A percentile compares a stretch with the other conserved stretches of the same genome.
phyloP scores from a whole-genome alignment of 2,888 invertebrate genomes.

The Andrena bucephala region DNA sequence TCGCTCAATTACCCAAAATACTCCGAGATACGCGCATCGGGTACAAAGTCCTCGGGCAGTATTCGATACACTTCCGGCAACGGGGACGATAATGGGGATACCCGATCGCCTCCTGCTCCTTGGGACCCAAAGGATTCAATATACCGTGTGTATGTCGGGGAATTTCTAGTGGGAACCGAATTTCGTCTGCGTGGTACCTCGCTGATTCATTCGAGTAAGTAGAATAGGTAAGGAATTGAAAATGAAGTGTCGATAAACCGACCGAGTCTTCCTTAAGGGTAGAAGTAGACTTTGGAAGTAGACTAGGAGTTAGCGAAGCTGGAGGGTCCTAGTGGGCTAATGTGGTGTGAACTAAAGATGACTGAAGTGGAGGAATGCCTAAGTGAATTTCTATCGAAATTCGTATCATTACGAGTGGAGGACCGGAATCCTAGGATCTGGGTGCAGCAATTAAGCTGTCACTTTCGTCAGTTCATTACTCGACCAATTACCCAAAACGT shows the following conservation, averaged over 20 bases:
- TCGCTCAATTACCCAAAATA: constrained; percentile 74
- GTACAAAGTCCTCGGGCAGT: constrained; percentile 46
- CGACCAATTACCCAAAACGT: constrained; percentile 53
- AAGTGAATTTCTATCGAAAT: not conserved
- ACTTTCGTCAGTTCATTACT: constrained; percentile 15
- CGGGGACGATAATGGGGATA: constrained; percentile 17
- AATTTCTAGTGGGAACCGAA: too few relatives aligned
- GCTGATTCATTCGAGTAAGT: not conserved
- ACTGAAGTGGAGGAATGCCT: not conserved
- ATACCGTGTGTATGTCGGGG: not conserved
- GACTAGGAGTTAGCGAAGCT: not conserved
- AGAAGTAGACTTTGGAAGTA: too few relatives aligned
- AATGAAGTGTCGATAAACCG: too few relatives aligned
- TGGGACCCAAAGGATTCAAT: not conserved
- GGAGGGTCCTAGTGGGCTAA: not conserved
- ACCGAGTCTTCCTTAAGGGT: too few relatives aligned
- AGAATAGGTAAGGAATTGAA: too few relatives aligned
- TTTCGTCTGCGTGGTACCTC: not conserved
- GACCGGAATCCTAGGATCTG: not conserved
- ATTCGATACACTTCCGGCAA: constrained; percentile 38
- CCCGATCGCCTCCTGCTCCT: not conserved
- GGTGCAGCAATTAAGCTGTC: not conserved
- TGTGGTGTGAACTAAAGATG: not conserved
- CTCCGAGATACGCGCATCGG: constrained; percentile 52
- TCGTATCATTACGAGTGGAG: not conserved